Evolutionary conservation across 2,888 invertebrate species (phyloP), one percentile per base, ranked within the genome.

Genomic region (Chaitophorus viminalis): DNA sequence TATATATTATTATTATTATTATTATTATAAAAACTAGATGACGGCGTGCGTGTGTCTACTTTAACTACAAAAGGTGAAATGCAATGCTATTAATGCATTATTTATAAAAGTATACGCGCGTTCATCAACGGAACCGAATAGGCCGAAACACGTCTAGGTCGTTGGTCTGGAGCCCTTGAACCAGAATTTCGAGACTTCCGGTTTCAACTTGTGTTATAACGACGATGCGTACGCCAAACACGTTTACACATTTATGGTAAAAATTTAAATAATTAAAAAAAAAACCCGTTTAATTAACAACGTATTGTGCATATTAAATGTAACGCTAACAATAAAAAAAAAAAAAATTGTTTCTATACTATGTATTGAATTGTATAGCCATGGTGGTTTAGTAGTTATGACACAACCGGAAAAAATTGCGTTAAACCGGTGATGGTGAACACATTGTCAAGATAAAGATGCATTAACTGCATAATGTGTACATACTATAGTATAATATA

Each of bases 161-260:
- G 52, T 77, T 52, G 70, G 76, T 68, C 68, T 46, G n/a, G 46
- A 85, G 77, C 77, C 77, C 85, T 85, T 85, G 85, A 85, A 85
- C 85, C n/a, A 70, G 85, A 85, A 85, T 85, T 76, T 65, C 29
- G 31, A 84, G 39, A 68, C 76, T 84, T 84, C 84, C 84, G 65
- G 84, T 76, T 84, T 84, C 31, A 4, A 29, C 21, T 68, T 0
- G 11, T 31, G 17, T 17, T 25, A 81, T 2, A 29, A 31, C 29
- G 11, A 14, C 11, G 46, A 11, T 46, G 46, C 11, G 14, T 46
- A 72, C 33, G 14, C 31, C 17, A 21, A 74, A 74, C 46, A 46
- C 46, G 46, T 46, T 46, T 36, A 36, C 1, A 9, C 33, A 11
- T 25, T 0, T 31, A 82, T 3, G 14, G 36, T 74, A 39, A 65